A percentile compares a stretch with the other conserved stretches of the same genome.
Evolutionary conservation across 2,113 vertebrate species (phyloP).

Genomic region (Bos indicus): DNA sequence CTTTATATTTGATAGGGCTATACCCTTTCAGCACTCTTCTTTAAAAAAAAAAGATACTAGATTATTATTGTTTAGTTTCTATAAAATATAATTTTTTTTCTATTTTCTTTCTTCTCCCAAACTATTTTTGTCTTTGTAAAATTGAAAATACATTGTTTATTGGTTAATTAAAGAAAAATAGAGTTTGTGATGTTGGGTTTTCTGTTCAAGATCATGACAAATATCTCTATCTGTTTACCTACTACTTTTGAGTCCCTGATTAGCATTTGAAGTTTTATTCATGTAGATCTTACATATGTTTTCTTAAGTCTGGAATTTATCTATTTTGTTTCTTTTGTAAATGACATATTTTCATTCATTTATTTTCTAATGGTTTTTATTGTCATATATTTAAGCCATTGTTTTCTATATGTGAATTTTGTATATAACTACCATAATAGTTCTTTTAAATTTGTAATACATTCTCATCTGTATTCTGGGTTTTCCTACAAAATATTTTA

Average conservation of each 20-base stretch:
- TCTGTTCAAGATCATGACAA: neutral
- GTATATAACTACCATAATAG: neutral
- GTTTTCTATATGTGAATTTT: neutral
- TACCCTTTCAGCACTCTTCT: neutral
- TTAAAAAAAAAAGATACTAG: neutral
- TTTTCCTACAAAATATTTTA: neutral
- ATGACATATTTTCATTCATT: neutral
- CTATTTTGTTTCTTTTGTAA: neutral
- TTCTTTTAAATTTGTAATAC: neutral
- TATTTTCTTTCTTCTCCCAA: neutral
- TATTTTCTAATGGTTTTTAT: neutral
- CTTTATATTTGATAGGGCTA: neutral
- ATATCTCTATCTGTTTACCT: neutral
- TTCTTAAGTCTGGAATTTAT: neutral
- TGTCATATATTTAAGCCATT: neutral
- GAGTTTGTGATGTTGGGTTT: neutral
- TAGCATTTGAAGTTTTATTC: neutral
- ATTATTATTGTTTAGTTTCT: neutral
- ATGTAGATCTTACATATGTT: neutral
- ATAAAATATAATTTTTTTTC: neutral
- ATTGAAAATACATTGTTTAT: neutral
- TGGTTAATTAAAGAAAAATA: neutral
- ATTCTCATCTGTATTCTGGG: neutral
- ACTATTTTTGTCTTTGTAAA: neutral
- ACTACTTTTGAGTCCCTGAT: neutral